Evolutionary conservation across 1,140 invertebrate species (phyloP), one percentile per base, ranked within the genome.

Genomic region (Elymnias hypermnestra): DNA sequence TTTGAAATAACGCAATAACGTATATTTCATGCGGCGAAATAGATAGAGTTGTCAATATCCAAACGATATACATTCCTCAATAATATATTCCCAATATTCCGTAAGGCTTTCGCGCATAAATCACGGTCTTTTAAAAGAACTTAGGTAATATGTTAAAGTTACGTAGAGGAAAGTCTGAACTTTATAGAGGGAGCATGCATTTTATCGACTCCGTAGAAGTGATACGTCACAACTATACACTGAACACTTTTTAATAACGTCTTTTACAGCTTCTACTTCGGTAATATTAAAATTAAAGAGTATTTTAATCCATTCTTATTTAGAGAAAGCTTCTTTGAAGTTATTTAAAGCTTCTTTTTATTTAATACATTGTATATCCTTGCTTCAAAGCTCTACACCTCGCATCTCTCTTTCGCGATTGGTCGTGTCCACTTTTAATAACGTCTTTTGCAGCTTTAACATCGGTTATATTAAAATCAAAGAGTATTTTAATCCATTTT

Each of bases 21-120:
- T 1, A 29, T 13, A 29, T 29, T 29, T 29, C 26, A 5, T 6
- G 6, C 9, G 9, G 9, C 1, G 26, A 13, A 29, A 29, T 3
- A 29, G 6, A 13, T 12, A 29, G 26, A 3, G 9, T 29, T 13
- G 26, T 29, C 26, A 29, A 29, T 29, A 29, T 29, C 26, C 2
- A 12, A 8, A 29, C 26, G 13, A 29, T 29, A 29, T 29, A 29
- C 26, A 29, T 29, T 29, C 13, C 26, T 13, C 26, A 29, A 29
- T 29, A 29, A 29, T 29, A 29, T 29, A 29, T 29, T 29, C 26
- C 13, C 26, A 29, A 29, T 29, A 29, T 29, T 29, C 9, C 26
- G 9, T 29, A 29, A 7, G 3, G 5, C 23, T 26, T 26, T 12
- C 26, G 9, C 10, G 9, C 5, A 29, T 29, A 29, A 29, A 29